phyloP scores from a whole-genome alignment of 2,797 vertebrate genomes.

The Fratercula arctica region DNA sequence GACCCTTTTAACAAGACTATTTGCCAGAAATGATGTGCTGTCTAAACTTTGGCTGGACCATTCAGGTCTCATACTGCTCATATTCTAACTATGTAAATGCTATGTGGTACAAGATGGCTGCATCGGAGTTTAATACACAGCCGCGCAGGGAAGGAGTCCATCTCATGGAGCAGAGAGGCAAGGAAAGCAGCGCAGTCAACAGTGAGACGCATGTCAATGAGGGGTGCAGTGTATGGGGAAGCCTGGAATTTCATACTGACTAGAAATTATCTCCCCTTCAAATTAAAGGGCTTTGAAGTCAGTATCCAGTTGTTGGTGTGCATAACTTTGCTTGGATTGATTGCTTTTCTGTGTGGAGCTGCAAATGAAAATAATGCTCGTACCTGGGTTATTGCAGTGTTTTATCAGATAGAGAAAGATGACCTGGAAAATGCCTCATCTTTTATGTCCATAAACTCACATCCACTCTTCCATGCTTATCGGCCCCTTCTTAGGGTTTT shows the following conservation, averaged over 20 bases:
- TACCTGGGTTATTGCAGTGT: not conserved
- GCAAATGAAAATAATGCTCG: not conserved
- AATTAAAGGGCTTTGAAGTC: not conserved
- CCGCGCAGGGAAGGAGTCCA: not conserved
- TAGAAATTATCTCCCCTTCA: not conserved
- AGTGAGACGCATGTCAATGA: accelerated
- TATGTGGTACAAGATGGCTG: not conserved
- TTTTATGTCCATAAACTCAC: not conserved
- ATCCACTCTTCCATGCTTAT: not conserved
- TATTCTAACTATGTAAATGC: not conserved
- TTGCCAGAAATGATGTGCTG: not conserved
- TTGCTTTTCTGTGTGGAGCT: not conserved
- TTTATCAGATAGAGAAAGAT: not conserved
- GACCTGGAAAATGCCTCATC: not conserved
- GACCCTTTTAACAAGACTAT: not conserved
- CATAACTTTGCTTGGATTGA: not conserved
- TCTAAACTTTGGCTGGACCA: not conserved
- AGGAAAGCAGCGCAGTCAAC: not conserved
- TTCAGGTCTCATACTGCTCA: not conserved
- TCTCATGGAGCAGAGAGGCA: not conserved
- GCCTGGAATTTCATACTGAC: not conserved
- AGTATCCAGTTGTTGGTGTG: not conserved
- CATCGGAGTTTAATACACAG: accelerated
- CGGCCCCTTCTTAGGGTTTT: not conserved
- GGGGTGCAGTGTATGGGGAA: not conserved